Conservation (phyloP, 2,888 invertebrate genomes). For the Andrena minutula region DNA sequence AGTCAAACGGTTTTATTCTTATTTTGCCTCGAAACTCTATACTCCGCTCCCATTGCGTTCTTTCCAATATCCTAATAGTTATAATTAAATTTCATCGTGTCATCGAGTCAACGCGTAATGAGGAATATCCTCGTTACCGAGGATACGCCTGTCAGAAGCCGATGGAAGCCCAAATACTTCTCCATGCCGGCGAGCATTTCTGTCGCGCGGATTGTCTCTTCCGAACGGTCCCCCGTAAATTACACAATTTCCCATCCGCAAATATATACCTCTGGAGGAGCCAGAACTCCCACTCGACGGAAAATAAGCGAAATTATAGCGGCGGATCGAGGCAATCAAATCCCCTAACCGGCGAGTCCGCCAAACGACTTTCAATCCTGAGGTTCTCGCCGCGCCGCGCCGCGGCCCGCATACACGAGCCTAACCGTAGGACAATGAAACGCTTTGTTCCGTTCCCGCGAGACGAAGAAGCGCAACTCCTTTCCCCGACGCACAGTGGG, state of each 20-base stretch:
- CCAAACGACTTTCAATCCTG: slow-evolving; percentile 27
- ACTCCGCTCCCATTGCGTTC: too few relatives aligned
- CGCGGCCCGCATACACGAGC: slow-evolving; percentile 19
- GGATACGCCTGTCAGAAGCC: too few relatives aligned
- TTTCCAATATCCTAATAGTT: too few relatives aligned
- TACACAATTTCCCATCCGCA: slow-evolving; percentile 21
- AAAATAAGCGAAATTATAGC: slow-evolving; percentile 21
- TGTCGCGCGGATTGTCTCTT: neutral
- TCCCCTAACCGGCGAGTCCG: slow-evolving; percentile 24
- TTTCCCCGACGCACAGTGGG: slow-evolving; percentile 11
- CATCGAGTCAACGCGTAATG: neutral
- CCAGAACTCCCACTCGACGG: neutral
- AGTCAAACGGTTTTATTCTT: too few relatives aligned
- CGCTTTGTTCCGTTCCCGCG: slow-evolving; percentile 59
- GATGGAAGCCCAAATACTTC: neutral
- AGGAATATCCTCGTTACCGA: too few relatives aligned
- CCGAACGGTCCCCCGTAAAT: neutral
- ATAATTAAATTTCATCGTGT: too few relatives aligned
- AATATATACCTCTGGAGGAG: neutral
- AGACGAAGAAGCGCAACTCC: slow-evolving; percentile 35
- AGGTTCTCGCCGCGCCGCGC: neutral
- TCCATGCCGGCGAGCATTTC: neutral
- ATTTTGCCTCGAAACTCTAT: too few relatives aligned
- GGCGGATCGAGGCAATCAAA: slow-evolving; percentile 28
- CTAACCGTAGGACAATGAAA: slow-evolving; percentile 58